These are phyloP conservation scores for Alviniconcha strummeri DNA, from an alignment of 2,888 invertebrate genomes.

Conservation along the genomic window DNA sequence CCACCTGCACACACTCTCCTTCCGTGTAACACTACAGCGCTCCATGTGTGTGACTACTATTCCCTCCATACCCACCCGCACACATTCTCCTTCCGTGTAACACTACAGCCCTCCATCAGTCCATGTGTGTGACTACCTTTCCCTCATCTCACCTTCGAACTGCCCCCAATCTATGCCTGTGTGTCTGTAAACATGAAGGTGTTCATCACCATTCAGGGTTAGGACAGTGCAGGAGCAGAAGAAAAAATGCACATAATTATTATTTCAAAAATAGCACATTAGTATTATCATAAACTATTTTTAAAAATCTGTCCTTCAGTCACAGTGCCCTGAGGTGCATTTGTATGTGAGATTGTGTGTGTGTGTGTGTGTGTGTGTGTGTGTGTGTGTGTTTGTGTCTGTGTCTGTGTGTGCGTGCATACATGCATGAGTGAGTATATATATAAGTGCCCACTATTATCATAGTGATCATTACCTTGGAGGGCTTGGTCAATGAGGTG, in stretches of 20 bases:
- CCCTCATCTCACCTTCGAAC: background rate
- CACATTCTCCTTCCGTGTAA: background rate
- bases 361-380: no score
- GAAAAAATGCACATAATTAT: background rate
- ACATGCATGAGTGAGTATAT: no score
- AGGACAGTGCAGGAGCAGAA: background rate
- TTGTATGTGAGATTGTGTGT: no score
- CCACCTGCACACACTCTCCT: background rate
- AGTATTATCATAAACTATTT: no score
- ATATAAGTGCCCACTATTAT: no score
- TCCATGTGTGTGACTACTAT: background rate
- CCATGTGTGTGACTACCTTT: background rate
- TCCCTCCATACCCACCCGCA: background rate
- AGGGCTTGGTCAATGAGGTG: conserved; percentile 49
- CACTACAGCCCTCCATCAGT: background rate
- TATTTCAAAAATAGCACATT: no score
- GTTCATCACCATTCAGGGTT: background rate
- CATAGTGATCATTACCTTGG: conserved; percentile 46
- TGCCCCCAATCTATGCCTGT: no score
- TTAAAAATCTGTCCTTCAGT: no score
- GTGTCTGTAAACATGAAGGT: no score
- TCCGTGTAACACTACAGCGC: background rate
- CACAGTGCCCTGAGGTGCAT: no score
- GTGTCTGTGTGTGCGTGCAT: no score
- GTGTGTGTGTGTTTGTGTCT: no score